Percentiles rank a stretch among this genome's conserved stretches.
These are phyloP conservation scores for Lordiphosa fenestrarum DNA, from an alignment of 2,888 invertebrate genomes.

Conservation along the genomic window DNA sequence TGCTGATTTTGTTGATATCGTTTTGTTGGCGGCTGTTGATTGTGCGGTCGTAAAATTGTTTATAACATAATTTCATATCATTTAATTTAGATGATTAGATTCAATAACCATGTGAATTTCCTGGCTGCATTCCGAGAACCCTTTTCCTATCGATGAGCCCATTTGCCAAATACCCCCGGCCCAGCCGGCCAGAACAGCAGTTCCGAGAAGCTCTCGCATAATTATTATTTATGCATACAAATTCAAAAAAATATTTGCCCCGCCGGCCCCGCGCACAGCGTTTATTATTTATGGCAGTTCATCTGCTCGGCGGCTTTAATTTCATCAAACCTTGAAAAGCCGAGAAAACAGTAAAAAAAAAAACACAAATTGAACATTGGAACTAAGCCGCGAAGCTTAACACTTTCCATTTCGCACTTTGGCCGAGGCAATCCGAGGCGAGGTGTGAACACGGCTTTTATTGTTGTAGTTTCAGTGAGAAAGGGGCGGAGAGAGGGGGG, in stretches of 20 bases:
- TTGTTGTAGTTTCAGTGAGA: no score
- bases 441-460: no score
- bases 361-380: background rate
- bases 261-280: constrained; percentile 48
- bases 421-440: no score
- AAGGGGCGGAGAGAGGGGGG: no score
- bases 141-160: constrained; percentile 44
- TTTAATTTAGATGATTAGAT: constrained; percentile 70
- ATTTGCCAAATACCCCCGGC: no score
- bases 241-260: constrained; percentile 55
- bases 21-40: constrained; percentile 19
- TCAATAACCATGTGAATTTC: constrained; percentile 36
- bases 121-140: constrained; percentile 57
- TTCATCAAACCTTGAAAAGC: no score
- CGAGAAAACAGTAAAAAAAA: no score
- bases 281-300: constrained; percentile 51
- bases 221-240: constrained; percentile 70
- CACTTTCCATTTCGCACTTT: no score
- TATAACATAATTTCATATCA: constrained; percentile 71
- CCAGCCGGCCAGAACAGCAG: background rate
- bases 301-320: constrained; percentile 1
- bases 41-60: constrained; percentile 49
- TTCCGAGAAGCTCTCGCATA: constrained; percentile 55
- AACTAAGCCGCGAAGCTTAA: background rate
- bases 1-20: constrained; percentile 26